These are phyloP conservation scores for Python bivittatus DNA, from an alignment of 2,113 vertebrate genomes.

Conservation along the genomic window DNA sequence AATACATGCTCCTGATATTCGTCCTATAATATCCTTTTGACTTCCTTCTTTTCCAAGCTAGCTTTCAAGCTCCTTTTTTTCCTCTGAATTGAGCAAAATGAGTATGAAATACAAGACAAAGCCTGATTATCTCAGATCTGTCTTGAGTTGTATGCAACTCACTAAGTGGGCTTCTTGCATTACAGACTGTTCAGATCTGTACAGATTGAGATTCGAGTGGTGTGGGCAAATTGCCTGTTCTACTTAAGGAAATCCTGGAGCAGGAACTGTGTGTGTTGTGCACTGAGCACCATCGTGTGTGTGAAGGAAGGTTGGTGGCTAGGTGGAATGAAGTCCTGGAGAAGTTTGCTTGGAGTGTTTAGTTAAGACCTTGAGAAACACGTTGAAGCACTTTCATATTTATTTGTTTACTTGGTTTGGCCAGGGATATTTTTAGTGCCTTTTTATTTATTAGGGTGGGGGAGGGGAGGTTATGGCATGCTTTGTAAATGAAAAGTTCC, in stretches of 20 bases:
- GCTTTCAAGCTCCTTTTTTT: not conserved
- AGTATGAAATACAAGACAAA: not conserved
- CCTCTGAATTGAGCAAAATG: not conserved
- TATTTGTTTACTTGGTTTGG: not conserved
- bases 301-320: not conserved
- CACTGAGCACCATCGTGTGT: not conserved
- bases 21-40: not conserved
- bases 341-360: not conserved
- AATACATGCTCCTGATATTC: not conserved
- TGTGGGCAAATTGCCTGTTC: not conserved
- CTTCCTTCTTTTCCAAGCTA: not conserved
- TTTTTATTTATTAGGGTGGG: not conserved
- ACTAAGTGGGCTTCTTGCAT: too few relatives aligned
- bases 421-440: not conserved
- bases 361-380: not conserved
- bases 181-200: not conserved
- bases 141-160: not conserved
- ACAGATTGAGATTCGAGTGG: not conserved
- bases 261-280: not conserved
- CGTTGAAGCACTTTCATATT: not conserved
- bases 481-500: not conserved
- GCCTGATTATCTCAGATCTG: not conserved
- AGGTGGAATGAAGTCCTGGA: not conserved
- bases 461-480: not conserved
- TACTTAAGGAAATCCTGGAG: not conserved